Evolutionary conservation across 2,888 invertebrate genomes (phyloP).

Genomic region (Macrosiphum euphorbiae): DNA sequence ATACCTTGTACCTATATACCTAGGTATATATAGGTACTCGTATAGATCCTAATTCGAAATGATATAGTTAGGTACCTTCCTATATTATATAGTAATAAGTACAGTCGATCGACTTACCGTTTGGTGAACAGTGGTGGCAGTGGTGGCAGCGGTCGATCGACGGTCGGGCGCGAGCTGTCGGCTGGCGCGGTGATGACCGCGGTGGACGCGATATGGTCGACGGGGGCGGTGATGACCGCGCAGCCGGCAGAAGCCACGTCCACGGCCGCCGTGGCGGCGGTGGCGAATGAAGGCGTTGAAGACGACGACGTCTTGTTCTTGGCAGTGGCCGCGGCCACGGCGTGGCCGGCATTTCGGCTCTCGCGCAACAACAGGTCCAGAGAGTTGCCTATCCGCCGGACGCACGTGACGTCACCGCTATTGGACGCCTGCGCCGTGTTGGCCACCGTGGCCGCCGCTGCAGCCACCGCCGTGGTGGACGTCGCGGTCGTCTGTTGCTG

Average conservation of each 20-base stretch:
- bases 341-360: slow-evolving; percentile 63
- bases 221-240: neutral
- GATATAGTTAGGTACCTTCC: neutral
- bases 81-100: neutral
- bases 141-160: neutral
- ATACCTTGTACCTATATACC: neutral
- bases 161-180: slow-evolving; percentile 17
- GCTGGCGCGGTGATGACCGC: slow-evolving; percentile 15
- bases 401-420: slow-evolving; percentile 44
- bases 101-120: slow-evolving; percentile 21
- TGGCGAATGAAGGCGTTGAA: neutral
- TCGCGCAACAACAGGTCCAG: slow-evolving; percentile 65
- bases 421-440: slow-evolving; percentile 23
- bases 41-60: neutral
- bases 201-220: neutral
- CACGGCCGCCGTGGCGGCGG: neutral
- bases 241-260: neutral
- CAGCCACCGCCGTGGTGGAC: neutral
- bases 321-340: slow-evolving; percentile 54
- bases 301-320: neutral
- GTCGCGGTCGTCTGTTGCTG: slow-evolving; percentile 52
- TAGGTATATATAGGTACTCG: neutral
- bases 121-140: slow-evolving; percentile 6
- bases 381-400: slow-evolving; percentile 65
- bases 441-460: neutral